These are phyloP conservation scores for Asobara japonica DNA, from an alignment of 1,140 invertebrate species.

Conservation along the genomic window DNA sequence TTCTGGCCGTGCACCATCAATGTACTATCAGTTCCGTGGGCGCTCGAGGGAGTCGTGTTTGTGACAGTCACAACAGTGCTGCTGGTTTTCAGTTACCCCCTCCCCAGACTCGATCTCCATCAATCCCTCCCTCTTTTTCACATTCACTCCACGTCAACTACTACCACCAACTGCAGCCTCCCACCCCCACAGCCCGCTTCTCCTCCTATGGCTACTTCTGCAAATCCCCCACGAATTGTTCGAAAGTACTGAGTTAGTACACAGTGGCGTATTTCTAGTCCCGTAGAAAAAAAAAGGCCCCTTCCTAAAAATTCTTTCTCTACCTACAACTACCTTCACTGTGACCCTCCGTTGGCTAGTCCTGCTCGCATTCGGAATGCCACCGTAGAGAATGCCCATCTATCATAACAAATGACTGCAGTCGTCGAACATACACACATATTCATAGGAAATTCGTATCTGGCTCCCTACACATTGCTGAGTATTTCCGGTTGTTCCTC, in stretches of 20 bases:
- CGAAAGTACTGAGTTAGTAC: not conserved
- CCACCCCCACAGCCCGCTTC: too few relatives aligned
- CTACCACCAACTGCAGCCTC: not conserved
- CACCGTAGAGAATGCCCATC: conserved; percentile 22
- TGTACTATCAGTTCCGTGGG: conserved; percentile 49
- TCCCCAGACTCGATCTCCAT: not conserved
- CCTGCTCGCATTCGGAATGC: not conserved
- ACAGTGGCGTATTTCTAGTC: not conserved
- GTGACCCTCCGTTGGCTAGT: not conserved
- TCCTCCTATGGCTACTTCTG: not conserved
- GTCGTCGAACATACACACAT: conserved; percentile 21
- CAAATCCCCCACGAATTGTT: not conserved
- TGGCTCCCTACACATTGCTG: not conserved
- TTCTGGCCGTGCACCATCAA: conserved; percentile 51
- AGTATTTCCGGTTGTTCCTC: not conserved
- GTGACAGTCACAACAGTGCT: conserved; percentile 47
- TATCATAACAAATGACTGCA: conserved; percentile 41
- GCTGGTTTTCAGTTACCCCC: conserved; percentile 11
- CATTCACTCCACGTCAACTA: not conserved
- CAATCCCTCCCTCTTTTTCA: not conserved
- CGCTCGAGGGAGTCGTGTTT: conserved; percentile 52
- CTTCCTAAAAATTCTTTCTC: not conserved
- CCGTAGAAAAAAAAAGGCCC: not conserved
- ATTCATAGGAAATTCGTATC: not conserved
- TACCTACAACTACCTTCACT: not conserved